A percentile compares a stretch with the other conserved stretches of the same genome.
Conservation (phyloP, 2,888 invertebrate species). For the Drosophila tanythrix region DNA sequence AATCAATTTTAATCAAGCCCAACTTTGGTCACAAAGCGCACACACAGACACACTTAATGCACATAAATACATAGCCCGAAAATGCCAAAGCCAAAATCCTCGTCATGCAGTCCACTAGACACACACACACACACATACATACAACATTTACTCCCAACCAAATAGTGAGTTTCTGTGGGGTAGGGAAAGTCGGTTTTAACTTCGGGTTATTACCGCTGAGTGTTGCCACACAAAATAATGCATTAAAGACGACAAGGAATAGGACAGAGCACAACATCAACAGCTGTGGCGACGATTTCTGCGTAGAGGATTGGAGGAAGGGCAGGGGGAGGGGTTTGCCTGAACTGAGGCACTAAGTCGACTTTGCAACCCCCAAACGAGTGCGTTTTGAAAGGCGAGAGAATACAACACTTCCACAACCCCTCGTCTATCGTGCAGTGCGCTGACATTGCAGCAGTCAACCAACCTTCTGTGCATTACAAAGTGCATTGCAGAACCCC, state of each 20-base stretch:
- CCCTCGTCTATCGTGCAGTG: neutral
- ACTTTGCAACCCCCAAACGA: slow-evolving; percentile 41
- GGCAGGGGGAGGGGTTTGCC: neutral
- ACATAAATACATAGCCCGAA: slow-evolving; percentile 31
- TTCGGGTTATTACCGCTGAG: slow-evolving; percentile 79
- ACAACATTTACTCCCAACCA: slow-evolving; percentile 23
- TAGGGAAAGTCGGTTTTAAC: slow-evolving; percentile 58
- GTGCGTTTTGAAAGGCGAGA: slow-evolving; percentile 41
- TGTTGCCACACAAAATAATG: slow-evolving; percentile 80
- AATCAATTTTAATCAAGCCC: slow-evolving; percentile 81
- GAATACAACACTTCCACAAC: slow-evolving; percentile 6
- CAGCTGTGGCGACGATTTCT: slow-evolving; percentile 62
- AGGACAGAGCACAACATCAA: slow-evolving; percentile 49
- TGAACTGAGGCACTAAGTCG: slow-evolving; percentile 29
- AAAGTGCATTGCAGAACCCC: slow-evolving; percentile 41
- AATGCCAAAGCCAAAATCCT: slow-evolving; percentile 41
- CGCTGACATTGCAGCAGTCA: slow-evolving; percentile 47
- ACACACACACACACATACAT: slow-evolving; percentile 17
- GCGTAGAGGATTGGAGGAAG: neutral
- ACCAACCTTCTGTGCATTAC: slow-evolving; percentile 46
- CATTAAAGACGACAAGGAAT: slow-evolving; percentile 73
- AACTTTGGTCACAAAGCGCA: slow-evolving; percentile 33
- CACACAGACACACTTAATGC: slow-evolving; percentile 16
- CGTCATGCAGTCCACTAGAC: slow-evolving; percentile 21
- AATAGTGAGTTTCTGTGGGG: neutral